Evolutionary conservation across 2,113 vertebrate genomes (phyloP).

Genomic region (Mustela nigripes): DNA sequence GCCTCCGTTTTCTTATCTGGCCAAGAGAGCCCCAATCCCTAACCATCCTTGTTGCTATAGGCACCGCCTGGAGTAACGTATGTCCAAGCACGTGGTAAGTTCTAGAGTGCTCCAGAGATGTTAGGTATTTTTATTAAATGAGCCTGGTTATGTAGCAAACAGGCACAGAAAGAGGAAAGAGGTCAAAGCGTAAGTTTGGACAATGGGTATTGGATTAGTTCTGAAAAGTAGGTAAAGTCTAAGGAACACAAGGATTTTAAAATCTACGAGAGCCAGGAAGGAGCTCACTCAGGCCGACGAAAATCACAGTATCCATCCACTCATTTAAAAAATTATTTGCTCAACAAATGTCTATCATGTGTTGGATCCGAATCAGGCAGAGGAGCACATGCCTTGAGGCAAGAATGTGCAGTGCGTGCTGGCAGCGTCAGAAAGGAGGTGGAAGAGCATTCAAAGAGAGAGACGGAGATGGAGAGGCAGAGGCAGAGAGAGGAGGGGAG

Average conservation of each 20-base stretch:
- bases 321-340: slow-evolving; percentile 32
- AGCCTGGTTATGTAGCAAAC: neutral
- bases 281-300: neutral
- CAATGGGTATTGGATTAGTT: neutral
- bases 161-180: neutral
- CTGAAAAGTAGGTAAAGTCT: neutral
- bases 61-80: fast-evolving
- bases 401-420: neutral
- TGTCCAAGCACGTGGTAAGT: neutral
- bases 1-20: neutral
- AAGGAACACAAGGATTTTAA: neutral
- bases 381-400: neutral
- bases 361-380: neutral
- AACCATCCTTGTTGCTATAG: neutral
- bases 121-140: neutral
- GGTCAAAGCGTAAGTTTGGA: neutral
- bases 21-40: neutral
- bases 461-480: neutral
- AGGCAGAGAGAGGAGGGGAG: no score
- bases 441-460: neutral
- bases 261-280: neutral
- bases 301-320: neutral
- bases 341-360: neutral
- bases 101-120: neutral
- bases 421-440: neutral